Evolutionary conservation across 1,140 invertebrate genomes (phyloP), one percentile per base, ranked within the genome.

Genomic region (Aphaenogaster rudis): DNA sequence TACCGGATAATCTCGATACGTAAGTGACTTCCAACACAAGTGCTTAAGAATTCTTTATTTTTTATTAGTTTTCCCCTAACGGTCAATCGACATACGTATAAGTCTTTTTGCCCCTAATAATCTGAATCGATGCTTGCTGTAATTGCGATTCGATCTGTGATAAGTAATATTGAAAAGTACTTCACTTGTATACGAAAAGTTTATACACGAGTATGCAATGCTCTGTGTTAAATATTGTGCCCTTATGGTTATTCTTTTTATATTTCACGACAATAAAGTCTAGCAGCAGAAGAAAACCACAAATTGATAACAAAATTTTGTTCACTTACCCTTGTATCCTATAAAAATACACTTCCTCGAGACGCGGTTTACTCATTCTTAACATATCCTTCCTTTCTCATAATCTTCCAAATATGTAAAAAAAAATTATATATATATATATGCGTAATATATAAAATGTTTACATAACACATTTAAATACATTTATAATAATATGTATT

Each of bases 121-220:
- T 66, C 71, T 13, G 1, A 63, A n/a, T 36, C 59, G 54, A 61
- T 33, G 86, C 76, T 88, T 57, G 67, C 76, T 42, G 61, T 50
- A 59, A 59, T 8, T 48, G 3, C 45, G 48, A 76, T 72, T 76
- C 50, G 21, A 39, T 42, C 45, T 74, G 72, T 78, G 78, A 76
- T 66, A 67, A 74, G 52, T 87, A 13, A 28, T 15, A n/a, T 42
- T 21, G 4, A 3, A 17, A 67, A 71, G 50, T 59, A 33, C n/a
- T 2, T 17, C 8, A 33, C 9, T n/a, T 33, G 13, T 57, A 61
- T 17, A 39, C 50, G 36, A 61, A 17, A 50, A 3, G n/a, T 42
- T 61, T 61, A 21, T 48, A 45, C 7, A 42, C 15, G 15, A 78
- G 3, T n/a, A 17, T 33, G 21, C 9, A 13, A 59, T 59, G 21